These are phyloP conservation scores for Rhinogobio ventralis DNA, from an alignment of 2,797 vertebrate genomes.

Conservation along the genomic window DNA sequence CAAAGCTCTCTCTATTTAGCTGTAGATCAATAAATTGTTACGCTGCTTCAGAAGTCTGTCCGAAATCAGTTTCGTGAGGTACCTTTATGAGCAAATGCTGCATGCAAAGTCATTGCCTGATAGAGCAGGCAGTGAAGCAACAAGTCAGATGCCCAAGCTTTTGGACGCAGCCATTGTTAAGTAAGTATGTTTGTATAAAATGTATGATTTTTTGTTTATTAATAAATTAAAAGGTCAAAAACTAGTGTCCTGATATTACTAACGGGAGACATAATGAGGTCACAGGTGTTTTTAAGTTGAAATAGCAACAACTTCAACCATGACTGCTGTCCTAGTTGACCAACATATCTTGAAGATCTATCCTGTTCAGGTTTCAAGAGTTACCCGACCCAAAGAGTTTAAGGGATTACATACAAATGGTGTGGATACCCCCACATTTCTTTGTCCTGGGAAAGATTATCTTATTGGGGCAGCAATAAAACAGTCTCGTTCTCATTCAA, in stretches of 20 bases:
- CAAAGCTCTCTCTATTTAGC: neutral
- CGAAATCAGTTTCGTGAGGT: too few species aligned
- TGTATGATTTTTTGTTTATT: neutral
- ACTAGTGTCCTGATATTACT: neutral
- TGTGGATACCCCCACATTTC: conserved; percentile 22
- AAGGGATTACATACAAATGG: conserved; percentile 53
- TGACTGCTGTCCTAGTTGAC: conserved; percentile 18
- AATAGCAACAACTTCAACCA: neutral
- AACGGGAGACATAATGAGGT: neutral
- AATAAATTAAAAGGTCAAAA: neutral
- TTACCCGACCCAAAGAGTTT: conserved; percentile 52
- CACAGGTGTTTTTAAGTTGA: neutral
- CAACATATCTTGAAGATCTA: conserved; percentile 21
- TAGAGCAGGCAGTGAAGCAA: neutral
- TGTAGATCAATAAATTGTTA: neutral
- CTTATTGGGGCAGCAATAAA: conserved; percentile 55
- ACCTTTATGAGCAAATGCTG: neutral
- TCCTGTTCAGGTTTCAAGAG: conserved; percentile 36
- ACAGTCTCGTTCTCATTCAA: conserved; percentile 70
- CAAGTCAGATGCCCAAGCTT: neutral
- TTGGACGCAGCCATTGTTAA: neutral
- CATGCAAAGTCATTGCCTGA: neutral
- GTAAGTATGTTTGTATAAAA: neutral
- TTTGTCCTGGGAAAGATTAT: conserved; percentile 60
- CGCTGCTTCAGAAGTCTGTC: too few species aligned